phyloP scores from a whole-genome alignment of 2,113 vertebrate species.

The Amblyornis subalaris region DNA sequence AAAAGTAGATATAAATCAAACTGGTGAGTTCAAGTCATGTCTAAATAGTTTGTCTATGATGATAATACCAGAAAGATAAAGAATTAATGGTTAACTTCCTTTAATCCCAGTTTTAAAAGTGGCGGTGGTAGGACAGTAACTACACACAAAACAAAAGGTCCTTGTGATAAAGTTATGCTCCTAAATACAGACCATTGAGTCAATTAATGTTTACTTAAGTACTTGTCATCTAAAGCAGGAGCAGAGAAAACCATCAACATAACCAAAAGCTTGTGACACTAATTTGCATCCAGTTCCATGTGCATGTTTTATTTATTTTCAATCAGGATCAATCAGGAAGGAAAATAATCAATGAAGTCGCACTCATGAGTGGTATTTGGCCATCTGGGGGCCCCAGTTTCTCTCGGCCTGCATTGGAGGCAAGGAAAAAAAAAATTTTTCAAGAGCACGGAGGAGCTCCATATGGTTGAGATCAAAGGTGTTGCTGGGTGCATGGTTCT shows the following conservation, averaged over 20 bases:
- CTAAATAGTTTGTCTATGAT: slow-evolving; percentile 30
- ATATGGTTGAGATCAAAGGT: slow-evolving; percentile 99
- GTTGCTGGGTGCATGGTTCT: slow-evolving; percentile 99
- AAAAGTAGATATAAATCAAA: slow-evolving; percentile 31
- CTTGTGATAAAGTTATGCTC: slow-evolving; percentile 16
- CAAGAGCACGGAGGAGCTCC: slow-evolving; percentile 89
- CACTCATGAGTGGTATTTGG: slow-evolving; percentile 77
- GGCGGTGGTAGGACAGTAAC: slow-evolving; percentile 14
- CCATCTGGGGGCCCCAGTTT: slow-evolving; percentile 87
- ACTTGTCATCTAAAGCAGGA: slow-evolving; percentile 70
- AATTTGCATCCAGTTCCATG: slow-evolving; percentile 82
- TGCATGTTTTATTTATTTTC: slow-evolving; percentile 88
- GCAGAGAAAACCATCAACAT: slow-evolving; percentile 81
- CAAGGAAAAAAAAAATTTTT: slow-evolving; percentile 59
- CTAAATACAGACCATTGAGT: slow-evolving; percentile 25
- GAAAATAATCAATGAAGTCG: slow-evolving; percentile 88
- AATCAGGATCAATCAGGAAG: slow-evolving; percentile 87
- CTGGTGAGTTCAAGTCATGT: not conserved
- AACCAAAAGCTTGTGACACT: slow-evolving; percentile 70
- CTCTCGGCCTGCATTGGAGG: slow-evolving; percentile 75
- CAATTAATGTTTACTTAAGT: slow-evolving; percentile 59
- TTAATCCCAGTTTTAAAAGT: slow-evolving; percentile 10
- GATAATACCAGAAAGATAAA: slow-evolving; percentile 48
- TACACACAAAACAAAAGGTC: not conserved
- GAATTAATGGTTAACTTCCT: slow-evolving; percentile 6